Evolutionary conservation across 2,113 vertebrate genomes (phyloP), one percentile per base, ranked within the genome.

Genomic region (Stigmatopora argus): DNA sequence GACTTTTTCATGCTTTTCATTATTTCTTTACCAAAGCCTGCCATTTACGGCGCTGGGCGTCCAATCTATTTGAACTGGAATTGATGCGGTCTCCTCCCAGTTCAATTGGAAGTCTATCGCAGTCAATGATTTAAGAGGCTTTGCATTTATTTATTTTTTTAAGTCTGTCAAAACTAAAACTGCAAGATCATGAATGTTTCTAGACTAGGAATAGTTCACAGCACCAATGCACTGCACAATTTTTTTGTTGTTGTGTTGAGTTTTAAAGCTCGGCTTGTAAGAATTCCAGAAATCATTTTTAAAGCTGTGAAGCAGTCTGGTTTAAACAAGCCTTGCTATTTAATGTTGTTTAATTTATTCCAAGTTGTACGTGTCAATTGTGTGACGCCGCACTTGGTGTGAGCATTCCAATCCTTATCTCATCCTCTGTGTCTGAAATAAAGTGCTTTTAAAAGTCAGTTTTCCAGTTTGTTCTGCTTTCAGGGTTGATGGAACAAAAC

Each of bases 301-400:
- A 13, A 45, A 15, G 31, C 11, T 72, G 73, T 75, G 66, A 75
- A 86, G 77, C 59, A 23, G 21, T 56, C 23, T 31, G 23, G 23
- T 31, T 13, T 7, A 8, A 44, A 60, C 35, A 12, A 38, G 34
- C 35, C 15, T 38, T 78, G 56, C 79, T 67, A 66, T 77, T 81
- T 82, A 64, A 64, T 78, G 45, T 87, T 70, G 81, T 84, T 85
- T 48, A 65, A 91, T 89, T 90, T 91, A 89, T 91, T 88, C 86
- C 67, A 61, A 78, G 83, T 78, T 90, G 88, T 90, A 87, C 85
- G 90, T 91, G 91, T 79, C 66, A 73, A 86, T 85, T 71, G 78
- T 83, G 77, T 80, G 77, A 83, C 58, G 66, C 80, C 85, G 65
- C 83, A 80, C 65, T 19, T 41, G 38, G 9, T n/a, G 10, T 44